Base-by-base conservation (phyloP, 2,113 vertebrate genomes). In the Rhabdornis inornatus region DNA sequence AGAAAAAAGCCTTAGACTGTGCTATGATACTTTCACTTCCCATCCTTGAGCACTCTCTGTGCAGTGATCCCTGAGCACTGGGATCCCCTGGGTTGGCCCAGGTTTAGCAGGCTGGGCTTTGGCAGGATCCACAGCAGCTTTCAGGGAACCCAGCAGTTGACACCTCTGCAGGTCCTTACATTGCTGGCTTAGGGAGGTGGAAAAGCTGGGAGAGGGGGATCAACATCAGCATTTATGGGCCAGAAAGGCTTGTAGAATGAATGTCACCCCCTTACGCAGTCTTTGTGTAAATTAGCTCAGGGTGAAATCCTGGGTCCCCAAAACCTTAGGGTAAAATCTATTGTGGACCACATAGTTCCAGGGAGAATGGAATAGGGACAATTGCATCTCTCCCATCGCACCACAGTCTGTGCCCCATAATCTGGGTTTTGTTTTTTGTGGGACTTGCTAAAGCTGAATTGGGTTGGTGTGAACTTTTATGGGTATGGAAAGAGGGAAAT, bases 281-380 rank as follows among this genome's bases (percentile, higher is more conserved):
- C 21, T 8, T 16, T 31, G 55, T 39, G 59, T 40, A 49, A 64
- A 42, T 49, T 4, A 39, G 9, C 78, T 82, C 13, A 25, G 75
- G 35, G 37, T 13, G 35, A 83, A 49, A 63, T 17, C 18, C 13
- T 23, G 27, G 7, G 11, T 6, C 8, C 19, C 33, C 25, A 17
- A n/a, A 68, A 82, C 7, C 6, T 65, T 3, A 1, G n/a, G 9
- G 31, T 19, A 8, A n/a, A 9, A 49, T 2, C 10, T 11, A 7
- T 2, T 57, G 81, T 42, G 40, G n/a, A 30, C 3, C 53, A 33
- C 1, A 1, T 0, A 2, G 24, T 8, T 15, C 49, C 15, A 16
- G n/a, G 27, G 24, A 64, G 52, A 55, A 70, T 6, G 28, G 47
- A 61, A 39, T 2, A 30, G 52, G 60, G 71, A 11, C 33, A 21